Base-by-base conservation (phyloP, 2,797 vertebrate species). In the Melanogrammus aeglefinus region DNA sequence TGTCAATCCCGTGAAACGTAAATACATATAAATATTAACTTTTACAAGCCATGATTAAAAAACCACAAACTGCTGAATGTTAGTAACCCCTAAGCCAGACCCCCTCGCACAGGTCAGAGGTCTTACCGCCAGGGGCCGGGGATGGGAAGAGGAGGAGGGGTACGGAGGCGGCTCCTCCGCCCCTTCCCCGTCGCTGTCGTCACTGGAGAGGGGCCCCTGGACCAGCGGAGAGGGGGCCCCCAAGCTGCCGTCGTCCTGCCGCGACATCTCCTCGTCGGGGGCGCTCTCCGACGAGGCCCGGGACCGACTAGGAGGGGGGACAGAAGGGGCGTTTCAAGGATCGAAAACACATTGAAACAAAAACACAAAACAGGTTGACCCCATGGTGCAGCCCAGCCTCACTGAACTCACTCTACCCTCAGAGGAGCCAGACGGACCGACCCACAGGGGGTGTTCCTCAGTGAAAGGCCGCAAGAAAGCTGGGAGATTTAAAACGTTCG, bases 131-230 rank as follows among this genome's bases (percentile, higher is more conserved):
- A 95, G 90, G 6, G 97, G 96, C 91, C 93, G 94, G 0, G 97
- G 97, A 29, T 96, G 95, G 82, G 92, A 87, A 29, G 86, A 80
- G 31, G 94, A 94, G 33, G 94, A 95, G 16, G 94, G 88, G 83
- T 94, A 95, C 77, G 96, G 94, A 0, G 85, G 76, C 1, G 86
- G 88, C 79, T 95, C 91, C 27, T 95, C 93, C 0, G 85, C 83
- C 72, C 86, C 93, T 77, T 96, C 96, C 0, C 91, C 91, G 36
- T 97, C 96, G 14, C 96, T 97, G 81, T 97, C 96, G 57, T 98
- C 96, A 0, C 96, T 97, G 71, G 97, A 97, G 75, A 95, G 88
- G 12, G 91, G 92, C 75, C 92, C 93, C 14, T 94, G 88, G 78
- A 87, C 86, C 24, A 96, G 93, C 75, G 96, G 96, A 1, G 95